Conservation (phyloP, 2,113 vertebrate genomes). For the Dissostichus mawsoni region DNA sequence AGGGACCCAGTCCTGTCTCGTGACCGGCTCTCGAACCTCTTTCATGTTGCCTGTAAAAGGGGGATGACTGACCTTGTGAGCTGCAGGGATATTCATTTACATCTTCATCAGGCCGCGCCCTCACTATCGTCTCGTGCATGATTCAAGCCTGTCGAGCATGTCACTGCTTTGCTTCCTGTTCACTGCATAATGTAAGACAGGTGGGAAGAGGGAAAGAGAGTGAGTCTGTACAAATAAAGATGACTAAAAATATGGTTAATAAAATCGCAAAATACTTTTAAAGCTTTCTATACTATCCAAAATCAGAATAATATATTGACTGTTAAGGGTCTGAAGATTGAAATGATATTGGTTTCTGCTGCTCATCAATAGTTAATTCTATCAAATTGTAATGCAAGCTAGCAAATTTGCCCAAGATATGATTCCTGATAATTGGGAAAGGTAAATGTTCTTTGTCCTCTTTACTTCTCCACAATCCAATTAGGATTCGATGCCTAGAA, state of each 20-base stretch:
- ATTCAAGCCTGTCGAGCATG: slow-evolving; percentile 37
- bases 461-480: slow-evolving; percentile 74
- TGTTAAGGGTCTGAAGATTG: slow-evolving; percentile 28
- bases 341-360: slow-evolving; percentile 50
- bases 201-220: slow-evolving; percentile 31
- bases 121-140: slow-evolving; percentile 33
- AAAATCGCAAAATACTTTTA: not conserved
- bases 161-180: slow-evolving; percentile 56
- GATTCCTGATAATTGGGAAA: slow-evolving; percentile 69
- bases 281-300: slow-evolving; percentile 37
- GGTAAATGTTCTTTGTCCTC: slow-evolving; percentile 71
- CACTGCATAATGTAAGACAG: slow-evolving; percentile 72
- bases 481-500: slow-evolving; percentile 65
- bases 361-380: slow-evolving; percentile 76
- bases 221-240: not conserved
- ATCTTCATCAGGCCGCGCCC: slow-evolving; percentile 54
- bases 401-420: slow-evolving; percentile 73
- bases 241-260: slow-evolving; percentile 11
- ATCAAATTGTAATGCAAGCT: slow-evolving; percentile 60
- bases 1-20: slow-evolving; percentile 63
- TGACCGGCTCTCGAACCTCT: slow-evolving; percentile 72
- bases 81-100: slow-evolving; percentile 74
- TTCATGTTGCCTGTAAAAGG: slow-evolving; percentile 66
- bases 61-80: slow-evolving; percentile 64
- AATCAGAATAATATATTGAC: slow-evolving; percentile 32